Percentiles rank a stretch among this genome's conserved stretches.
phyloP scores from a whole-genome alignment of 2,113 vertebrate genomes.

The Dasyornis broadbenti region DNA sequence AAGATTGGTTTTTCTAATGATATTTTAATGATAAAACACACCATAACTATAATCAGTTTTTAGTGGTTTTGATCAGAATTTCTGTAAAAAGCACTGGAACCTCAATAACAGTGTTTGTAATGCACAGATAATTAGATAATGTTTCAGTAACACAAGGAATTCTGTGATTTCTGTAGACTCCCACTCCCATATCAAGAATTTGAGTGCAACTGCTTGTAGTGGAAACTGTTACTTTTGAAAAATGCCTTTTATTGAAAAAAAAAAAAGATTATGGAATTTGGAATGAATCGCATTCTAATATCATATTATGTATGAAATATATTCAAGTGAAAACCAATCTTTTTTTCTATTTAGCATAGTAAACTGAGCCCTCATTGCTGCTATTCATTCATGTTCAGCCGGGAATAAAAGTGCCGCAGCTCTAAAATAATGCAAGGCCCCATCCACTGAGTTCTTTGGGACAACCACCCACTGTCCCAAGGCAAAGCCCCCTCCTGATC shows the following conservation, averaged over 20 bases:
- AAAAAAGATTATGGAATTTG: neutral
- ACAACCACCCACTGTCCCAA: rapidly evolving
- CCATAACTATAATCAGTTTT: neutral
- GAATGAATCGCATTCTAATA: neutral
- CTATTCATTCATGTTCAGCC: neutral
- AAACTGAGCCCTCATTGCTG: neutral
- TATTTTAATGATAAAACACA: neutral
- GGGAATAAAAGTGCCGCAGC: neutral
- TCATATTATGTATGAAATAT: neutral
- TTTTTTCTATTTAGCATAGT: neutral
- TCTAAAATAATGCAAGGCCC: neutral
- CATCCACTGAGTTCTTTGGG: neutral
- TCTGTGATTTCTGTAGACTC: neutral
- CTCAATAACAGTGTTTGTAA: neutral
- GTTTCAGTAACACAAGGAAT: neutral
- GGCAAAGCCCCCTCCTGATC: no score
- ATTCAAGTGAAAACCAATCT: neutral
- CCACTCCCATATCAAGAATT: neutral
- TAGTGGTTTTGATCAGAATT: neutral
- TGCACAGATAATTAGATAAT: neutral
- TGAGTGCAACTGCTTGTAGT: neutral
- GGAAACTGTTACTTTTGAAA: neutral
- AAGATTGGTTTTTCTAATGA: rapidly evolving
- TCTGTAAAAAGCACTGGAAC: neutral
- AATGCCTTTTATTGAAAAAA: neutral